A percentile compares a stretch with the other conserved stretches of the same genome.
phyloP scores from a whole-genome alignment of 2,113 vertebrate genomes.

The Monarcha castaneiventris region DNA sequence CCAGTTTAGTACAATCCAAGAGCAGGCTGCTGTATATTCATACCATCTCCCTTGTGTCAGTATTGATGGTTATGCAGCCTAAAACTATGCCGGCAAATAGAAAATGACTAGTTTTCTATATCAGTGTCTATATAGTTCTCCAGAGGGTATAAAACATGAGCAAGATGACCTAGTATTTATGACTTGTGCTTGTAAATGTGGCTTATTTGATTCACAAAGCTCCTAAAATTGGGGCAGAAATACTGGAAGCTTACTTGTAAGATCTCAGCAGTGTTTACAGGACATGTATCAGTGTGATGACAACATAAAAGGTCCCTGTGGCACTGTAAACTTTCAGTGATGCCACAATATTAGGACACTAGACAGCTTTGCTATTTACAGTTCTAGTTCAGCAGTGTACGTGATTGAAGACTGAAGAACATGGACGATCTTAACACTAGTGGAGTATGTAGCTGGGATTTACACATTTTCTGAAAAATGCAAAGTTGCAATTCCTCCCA shows the following conservation, averaged over 20 bases:
- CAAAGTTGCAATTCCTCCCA: not conserved
- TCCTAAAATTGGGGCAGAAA: not conserved
- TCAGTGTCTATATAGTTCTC: not conserved
- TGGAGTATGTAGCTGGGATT: not conserved
- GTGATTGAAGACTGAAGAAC: not conserved
- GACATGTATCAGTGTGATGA: not conserved
- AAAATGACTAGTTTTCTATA: not conserved
- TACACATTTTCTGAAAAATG: not conserved
- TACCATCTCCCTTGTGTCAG: not conserved
- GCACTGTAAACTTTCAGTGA: not conserved
- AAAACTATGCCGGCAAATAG: not conserved
- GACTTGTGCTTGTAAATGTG: not conserved
- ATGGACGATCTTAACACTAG: not conserved
- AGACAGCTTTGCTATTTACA: not conserved
- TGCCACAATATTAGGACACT: not conserved
- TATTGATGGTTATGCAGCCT: not conserved
- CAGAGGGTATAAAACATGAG: not conserved
- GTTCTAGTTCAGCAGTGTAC: not conserved
- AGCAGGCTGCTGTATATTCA: not conserved
- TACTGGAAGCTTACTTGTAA: not conserved
- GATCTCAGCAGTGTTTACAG: not conserved
- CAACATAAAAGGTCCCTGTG: not conserved
- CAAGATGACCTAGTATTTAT: not conserved
- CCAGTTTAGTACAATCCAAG: not conserved
- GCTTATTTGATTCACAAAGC: not conserved